phyloP scores from a whole-genome alignment of 1,140 invertebrate species.

The Littorina saxatilis region DNA sequence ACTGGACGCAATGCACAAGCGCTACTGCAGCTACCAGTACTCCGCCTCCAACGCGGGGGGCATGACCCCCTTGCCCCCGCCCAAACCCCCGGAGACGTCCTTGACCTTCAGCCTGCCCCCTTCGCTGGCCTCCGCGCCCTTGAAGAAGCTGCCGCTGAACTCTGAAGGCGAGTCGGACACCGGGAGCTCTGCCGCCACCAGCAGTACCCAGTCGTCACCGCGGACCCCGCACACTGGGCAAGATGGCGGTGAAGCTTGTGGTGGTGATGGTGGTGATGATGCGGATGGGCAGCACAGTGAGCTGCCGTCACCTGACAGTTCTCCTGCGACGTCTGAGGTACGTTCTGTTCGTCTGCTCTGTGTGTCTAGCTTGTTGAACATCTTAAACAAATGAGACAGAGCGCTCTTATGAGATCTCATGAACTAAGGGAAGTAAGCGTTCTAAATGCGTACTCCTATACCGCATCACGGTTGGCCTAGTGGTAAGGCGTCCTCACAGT shows the following conservation, averaged over 20 bases:
- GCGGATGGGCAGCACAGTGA: neutral
- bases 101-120: neutral
- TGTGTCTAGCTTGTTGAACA: too few relatives aligned
- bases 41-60: slow-evolving; percentile 2
- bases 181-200: slow-evolving; percentile 4
- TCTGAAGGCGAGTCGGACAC: slow-evolving; percentile 14
- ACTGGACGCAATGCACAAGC: slow-evolving; percentile 52
- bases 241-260: neutral
- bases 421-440: too few relatives aligned
- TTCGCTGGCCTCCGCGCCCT: neutral
- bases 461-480: too few relatives aligned
- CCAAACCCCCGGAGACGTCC: neutral
- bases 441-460: too few relatives aligned
- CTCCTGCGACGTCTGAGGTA: neutral
- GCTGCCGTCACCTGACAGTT: neutral
- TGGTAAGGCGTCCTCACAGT: too few relatives aligned
- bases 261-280: neutral
- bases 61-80: neutral
- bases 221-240: neutral
- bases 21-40: slow-evolving; percentile 52
- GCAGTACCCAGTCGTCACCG: slow-evolving; percentile 24
- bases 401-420: too few relatives aligned
- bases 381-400: too few relatives aligned
- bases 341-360: neutral
- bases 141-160: neutral